These are phyloP conservation scores for Candidula unifasciata DNA, from an alignment of 2,888 invertebrate species.

Conservation along the genomic window DNA sequence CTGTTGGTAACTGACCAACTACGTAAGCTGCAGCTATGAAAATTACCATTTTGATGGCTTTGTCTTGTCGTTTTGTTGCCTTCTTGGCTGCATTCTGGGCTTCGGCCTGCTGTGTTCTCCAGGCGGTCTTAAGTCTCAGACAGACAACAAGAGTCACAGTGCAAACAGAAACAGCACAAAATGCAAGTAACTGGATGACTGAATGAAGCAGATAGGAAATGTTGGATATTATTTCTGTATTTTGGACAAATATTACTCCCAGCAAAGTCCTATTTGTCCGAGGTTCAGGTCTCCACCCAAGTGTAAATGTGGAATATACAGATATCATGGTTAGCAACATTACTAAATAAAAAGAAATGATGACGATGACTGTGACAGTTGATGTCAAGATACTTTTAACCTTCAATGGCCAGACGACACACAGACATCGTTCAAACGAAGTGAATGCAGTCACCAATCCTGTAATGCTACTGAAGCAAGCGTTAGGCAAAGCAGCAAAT, in stretches of 20 bases:
- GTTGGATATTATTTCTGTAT: neutral
- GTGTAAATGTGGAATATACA: neutral
- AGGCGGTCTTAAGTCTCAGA: neutral
- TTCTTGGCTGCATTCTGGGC: neutral
- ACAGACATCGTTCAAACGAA: slow-evolving; percentile 40
- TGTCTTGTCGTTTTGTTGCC: neutral
- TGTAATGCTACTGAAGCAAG: slow-evolving; percentile 29
- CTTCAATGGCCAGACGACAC: slow-evolving; percentile 17
- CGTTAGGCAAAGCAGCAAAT: slow-evolving; percentile 12
- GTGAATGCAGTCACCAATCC: slow-evolving; percentile 23
- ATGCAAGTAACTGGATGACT: neutral
- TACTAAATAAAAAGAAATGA: neutral
- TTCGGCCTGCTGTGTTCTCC: neutral
- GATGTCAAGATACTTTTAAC: slow-evolving; percentile 16
- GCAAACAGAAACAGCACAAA: neutral
- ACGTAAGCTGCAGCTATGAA: slow-evolving; percentile 15
- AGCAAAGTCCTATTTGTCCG: neutral
- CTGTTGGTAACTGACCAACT: neutral
- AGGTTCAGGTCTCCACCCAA: neutral
- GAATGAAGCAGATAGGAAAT: neutral
- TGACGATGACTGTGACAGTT: neutral
- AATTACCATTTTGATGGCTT: slow-evolving; percentile 25
- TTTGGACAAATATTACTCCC: neutral
- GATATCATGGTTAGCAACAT: neutral
- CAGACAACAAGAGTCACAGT: neutral